Conservation (phyloP, 2,797 vertebrate species). For the Avahi laniger region DNA sequence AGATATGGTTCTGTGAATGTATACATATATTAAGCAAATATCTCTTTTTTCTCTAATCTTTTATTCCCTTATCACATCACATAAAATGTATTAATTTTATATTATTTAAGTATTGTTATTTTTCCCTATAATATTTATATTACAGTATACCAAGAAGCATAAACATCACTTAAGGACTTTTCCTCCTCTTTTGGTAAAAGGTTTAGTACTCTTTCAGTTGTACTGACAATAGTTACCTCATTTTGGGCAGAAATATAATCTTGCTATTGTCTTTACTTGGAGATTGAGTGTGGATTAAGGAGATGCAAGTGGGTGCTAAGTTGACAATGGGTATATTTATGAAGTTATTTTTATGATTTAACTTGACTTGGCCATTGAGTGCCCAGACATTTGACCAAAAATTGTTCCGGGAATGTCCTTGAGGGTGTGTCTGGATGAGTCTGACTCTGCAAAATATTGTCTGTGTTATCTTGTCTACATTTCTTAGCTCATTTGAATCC, state of each 20-base stretch:
- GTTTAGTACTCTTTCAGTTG: not conserved
- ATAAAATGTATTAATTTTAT: not conserved
- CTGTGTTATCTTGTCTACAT: not conserved
- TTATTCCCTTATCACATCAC: too few species aligned
- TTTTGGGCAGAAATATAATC: not conserved
- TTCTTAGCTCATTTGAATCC: not conserved
- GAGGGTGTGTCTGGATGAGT: not conserved
- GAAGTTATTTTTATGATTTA: not conserved
- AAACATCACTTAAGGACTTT: not conserved
- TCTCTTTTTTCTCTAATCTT: not conserved
- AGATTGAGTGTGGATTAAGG: not conserved
- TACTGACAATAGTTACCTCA: not conserved
- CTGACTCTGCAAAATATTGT: not conserved
- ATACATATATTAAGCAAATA: not conserved
- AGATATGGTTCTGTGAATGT: not conserved
- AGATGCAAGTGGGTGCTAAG: too few species aligned
- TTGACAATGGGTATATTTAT: not conserved
- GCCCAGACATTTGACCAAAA: not conserved
- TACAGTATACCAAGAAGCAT: too few species aligned
- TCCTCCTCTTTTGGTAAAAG: not conserved
- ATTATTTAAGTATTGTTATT: not conserved
- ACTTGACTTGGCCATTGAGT: not conserved
- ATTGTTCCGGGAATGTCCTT: not conserved
- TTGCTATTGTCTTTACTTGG: not conserved
- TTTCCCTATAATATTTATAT: not conserved